These are phyloP conservation scores for Unio pictorum DNA, from an alignment of 2,888 invertebrate genomes.

Conservation along the genomic window DNA sequence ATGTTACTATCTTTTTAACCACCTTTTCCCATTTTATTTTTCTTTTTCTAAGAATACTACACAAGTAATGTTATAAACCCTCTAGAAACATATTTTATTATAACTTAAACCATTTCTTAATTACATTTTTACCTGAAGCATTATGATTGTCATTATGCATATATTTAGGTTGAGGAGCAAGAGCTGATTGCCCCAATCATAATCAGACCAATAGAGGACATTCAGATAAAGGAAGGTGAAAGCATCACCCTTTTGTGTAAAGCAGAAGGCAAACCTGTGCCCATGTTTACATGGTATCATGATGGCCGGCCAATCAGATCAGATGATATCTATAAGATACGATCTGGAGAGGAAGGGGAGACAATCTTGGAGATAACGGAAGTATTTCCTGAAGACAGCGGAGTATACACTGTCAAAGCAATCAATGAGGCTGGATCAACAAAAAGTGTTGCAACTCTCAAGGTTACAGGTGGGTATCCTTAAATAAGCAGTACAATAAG, in stretches of 20 bases:
- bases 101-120: too few relatives aligned
- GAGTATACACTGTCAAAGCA: slow-evolving; percentile 85
- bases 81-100: too few relatives aligned
- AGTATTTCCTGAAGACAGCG: slow-evolving; percentile 80
- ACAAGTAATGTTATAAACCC: too few relatives aligned
- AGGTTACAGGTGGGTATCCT: slow-evolving; percentile 71
- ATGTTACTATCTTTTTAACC: too few relatives aligned
- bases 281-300: slow-evolving; percentile 84
- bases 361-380: slow-evolving; percentile 78
- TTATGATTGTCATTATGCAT: not conserved
- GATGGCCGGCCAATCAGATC: slow-evolving; percentile 79
- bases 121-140: too few relatives aligned
- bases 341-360: slow-evolving; percentile 62
- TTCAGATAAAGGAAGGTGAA: slow-evolving; percentile 62
- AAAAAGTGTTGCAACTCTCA: slow-evolving; percentile 84
- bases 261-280: slow-evolving; percentile 70
- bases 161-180: slow-evolving; percentile 34
- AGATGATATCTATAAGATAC: slow-evolving; percentile 77
- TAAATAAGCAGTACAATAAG: too few relatives aligned
- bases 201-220: slow-evolving; percentile 50
- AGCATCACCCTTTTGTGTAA: slow-evolving; percentile 63
- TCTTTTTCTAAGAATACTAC: too few relatives aligned
- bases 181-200: slow-evolving; percentile 53
- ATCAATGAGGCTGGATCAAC: slow-evolving; percentile 81
- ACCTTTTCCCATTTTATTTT: too few relatives aligned